Conservation (phyloP, 2,797 vertebrate species). For the Phyllotis vaccarum region DNA sequence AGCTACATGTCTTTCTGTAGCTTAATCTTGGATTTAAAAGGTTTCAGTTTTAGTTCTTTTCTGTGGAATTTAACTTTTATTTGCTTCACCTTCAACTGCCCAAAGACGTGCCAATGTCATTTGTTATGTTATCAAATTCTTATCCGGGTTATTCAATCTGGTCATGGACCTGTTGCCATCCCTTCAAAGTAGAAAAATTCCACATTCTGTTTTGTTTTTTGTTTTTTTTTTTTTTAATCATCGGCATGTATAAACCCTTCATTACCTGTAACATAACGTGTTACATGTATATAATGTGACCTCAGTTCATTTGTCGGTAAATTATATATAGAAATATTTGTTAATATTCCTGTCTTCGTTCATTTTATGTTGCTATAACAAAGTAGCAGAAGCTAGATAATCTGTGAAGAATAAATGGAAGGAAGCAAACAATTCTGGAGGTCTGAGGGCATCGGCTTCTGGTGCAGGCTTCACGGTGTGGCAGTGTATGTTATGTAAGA, state of each 20-base stretch:
- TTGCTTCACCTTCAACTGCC: conserved; percentile 32
- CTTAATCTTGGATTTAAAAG: conserved; percentile 2
- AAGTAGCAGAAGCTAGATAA: not conserved
- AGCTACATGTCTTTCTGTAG: not conserved
- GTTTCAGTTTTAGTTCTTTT: not conserved
- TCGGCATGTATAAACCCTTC: not conserved
- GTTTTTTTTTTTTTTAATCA: not conserved
- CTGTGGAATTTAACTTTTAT: not conserved
- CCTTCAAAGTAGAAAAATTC: not conserved
- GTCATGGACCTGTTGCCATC: not conserved
- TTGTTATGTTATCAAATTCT: not conserved
- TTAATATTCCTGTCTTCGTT: not conserved
- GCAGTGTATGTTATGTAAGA: not conserved
- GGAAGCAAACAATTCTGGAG: not conserved
- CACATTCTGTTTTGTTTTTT: not conserved
- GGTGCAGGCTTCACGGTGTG: not conserved
- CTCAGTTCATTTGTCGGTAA: not conserved
- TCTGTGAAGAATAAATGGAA: not conserved
- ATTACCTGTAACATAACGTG: not conserved
- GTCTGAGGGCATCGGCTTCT: not conserved
- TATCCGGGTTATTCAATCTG: not conserved
- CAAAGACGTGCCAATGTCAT: not conserved
- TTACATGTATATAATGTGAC: not conserved
- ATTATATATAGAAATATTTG: not conserved
- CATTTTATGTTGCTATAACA: not conserved